These are phyloP conservation scores for Congeria kusceri DNA, from an alignment of 2,888 invertebrate species.

Conservation along the genomic window DNA sequence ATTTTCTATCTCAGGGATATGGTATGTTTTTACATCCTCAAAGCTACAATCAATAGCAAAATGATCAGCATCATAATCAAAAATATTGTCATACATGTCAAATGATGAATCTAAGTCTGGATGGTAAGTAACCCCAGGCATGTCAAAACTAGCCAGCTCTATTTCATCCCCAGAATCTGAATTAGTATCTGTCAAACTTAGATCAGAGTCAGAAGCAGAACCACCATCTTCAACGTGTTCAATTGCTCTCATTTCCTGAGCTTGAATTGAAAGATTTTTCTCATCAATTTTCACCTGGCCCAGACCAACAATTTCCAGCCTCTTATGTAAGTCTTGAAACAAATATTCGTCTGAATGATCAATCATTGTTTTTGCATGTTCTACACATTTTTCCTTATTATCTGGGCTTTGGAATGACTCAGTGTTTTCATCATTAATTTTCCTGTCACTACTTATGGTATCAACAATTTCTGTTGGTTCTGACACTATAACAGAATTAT, in stretches of 20 bases:
- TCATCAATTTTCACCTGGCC: constrained; percentile 31
- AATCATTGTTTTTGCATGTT: no score
- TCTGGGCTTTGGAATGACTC: no score
- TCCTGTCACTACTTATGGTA: no score
- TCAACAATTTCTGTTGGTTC: no score
- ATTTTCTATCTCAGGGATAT: constrained; percentile 7
- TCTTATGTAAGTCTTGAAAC: constrained; percentile 5
- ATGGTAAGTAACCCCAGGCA: constrained; percentile 28
- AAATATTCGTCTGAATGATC: no score
- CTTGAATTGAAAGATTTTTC: constrained; percentile 13
- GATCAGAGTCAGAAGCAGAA: constrained; percentile 20
- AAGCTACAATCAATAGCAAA: constrained; percentile 60
- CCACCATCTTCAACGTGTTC: constrained; percentile 12
- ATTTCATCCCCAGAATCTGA: constrained; percentile 46
- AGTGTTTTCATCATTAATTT: no score
- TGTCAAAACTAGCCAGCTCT: constrained; percentile 56
- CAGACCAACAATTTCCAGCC: constrained; percentile 15
- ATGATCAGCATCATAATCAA: not conserved
- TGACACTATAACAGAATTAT: no score
- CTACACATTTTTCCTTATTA: no score
- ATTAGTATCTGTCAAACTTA: constrained; percentile 31
- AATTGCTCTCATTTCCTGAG: constrained; percentile 7
- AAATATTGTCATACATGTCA: constrained; percentile 1
- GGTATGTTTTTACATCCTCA: constrained; percentile 50
- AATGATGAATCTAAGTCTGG: not conserved